Evolutionary conservation across 2,888 invertebrate species (phyloP).

Genomic region (Nomada fabriciana): DNA sequence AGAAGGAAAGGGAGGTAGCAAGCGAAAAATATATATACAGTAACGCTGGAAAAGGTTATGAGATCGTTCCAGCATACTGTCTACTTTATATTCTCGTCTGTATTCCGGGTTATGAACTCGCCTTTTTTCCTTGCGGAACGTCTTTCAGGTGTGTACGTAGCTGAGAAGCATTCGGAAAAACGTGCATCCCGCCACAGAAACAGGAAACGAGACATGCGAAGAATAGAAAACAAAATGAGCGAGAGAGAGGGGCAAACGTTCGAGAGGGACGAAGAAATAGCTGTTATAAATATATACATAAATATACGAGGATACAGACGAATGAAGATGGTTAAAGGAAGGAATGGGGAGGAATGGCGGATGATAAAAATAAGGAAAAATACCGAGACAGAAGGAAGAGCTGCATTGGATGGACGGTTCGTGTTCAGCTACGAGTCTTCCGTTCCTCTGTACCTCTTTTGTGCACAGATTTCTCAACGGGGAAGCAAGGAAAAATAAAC

Average conservation of each 20-base stretch:
- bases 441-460: background rate
- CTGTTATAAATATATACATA: slow-evolving; percentile 1
- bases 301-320: background rate
- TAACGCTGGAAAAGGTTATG: slow-evolving; percentile 49
- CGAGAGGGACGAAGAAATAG: slow-evolving; percentile 6
- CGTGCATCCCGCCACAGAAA: slow-evolving; percentile 15
- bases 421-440: background rate
- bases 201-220: slow-evolving; percentile 26
- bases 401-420: slow-evolving; percentile 12
- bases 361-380: background rate
- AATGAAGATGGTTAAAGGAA: background rate
- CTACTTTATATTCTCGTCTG: slow-evolving; percentile 66
- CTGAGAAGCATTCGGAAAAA: slow-evolving; percentile 53
- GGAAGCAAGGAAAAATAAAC: background rate
- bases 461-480: background rate
- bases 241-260: background rate
- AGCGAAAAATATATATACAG: slow-evolving; percentile 41
- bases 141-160: slow-evolving; percentile 43
- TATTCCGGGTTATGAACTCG: slow-evolving; percentile 58
- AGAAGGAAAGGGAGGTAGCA: background rate
- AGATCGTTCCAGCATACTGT: slow-evolving; percentile 50
- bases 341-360: background rate
- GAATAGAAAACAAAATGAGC: slow-evolving; percentile 17
- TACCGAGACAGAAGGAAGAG: background rate
- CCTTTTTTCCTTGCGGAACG: slow-evolving; percentile 43